A percentile compares a stretch with the other conserved stretches of the same genome.
phyloP scores from a whole-genome alignment of 2,888 invertebrate genomes.

The Oligia latruncula region DNA sequence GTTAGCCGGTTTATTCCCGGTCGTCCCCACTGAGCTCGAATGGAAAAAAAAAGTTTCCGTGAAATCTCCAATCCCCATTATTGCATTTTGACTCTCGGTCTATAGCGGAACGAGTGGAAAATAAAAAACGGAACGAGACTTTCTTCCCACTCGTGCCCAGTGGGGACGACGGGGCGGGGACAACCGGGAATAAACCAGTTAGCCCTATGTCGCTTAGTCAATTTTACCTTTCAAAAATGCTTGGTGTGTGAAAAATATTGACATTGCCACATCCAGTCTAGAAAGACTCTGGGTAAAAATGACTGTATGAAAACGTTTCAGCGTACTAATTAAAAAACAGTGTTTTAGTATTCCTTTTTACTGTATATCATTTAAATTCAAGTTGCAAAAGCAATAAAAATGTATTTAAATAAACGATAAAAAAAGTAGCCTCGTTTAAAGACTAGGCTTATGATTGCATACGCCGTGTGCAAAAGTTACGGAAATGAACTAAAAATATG shows the following conservation, averaged over 20 bases:
- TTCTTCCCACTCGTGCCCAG: too few species aligned
- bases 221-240: neutral
- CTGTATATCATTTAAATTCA: conserved; percentile 54
- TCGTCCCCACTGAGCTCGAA: too few species aligned
- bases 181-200: too few species aligned
- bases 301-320: conserved; percentile 18
- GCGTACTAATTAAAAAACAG: conserved; percentile 46
- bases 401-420: conserved; percentile 51
- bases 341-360: conserved; percentile 58
- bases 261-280: neutral
- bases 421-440: conserved; percentile 25
- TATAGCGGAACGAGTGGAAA: too few species aligned
- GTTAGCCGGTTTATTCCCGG: neutral
- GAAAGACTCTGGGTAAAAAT: neutral
- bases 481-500: conserved; percentile 24
- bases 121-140: too few species aligned
- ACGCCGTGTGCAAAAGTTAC: conserved; percentile 19
- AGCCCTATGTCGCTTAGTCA: neutral
- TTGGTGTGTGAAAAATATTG: neutral
- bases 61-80: too few species aligned
- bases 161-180: too few species aligned
- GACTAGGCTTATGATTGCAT: conserved; percentile 15
- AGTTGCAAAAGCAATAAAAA: conserved; percentile 64
- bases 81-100: too few species aligned
- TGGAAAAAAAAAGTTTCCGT: too few species aligned